Conservation (phyloP, 1,140 invertebrate species). For the Zelostemma sp. region DNA sequence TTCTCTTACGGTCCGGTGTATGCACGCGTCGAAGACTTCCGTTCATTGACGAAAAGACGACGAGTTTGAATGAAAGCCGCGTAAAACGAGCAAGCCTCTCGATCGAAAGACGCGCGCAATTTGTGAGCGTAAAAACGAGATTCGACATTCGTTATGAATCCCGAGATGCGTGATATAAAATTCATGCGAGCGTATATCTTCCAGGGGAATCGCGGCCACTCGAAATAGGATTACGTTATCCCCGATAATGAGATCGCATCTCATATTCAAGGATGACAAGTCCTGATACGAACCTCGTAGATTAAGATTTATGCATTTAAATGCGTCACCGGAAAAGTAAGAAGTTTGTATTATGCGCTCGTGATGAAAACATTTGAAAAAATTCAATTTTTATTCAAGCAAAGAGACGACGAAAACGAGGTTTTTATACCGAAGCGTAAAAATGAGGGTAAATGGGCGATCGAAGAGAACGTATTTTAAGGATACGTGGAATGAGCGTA, state of each 20-base stretch:
- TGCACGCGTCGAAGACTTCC: not conserved
- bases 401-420: too few species aligned
- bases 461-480: not conserved
- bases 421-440: too few species aligned
- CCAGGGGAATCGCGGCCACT: constrained; percentile 31
- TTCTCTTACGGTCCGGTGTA: not conserved
- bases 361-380: not conserved
- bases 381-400: too few species aligned
- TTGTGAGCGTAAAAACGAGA: constrained; percentile 11
- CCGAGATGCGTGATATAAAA: constrained; percentile 46
- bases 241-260: constrained; percentile 51
- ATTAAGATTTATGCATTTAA: constrained; percentile 43
- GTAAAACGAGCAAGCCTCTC: not conserved
- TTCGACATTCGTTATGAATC: constrained; percentile 29
- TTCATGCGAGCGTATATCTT: constrained; percentile 39
- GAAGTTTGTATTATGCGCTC: not conserved
- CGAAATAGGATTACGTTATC: constrained; percentile 55
- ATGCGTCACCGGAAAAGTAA: constrained; percentile 34
- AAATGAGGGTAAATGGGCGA: too few species aligned
- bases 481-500: not conserved
- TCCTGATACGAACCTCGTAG: constrained; percentile 24
- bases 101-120: too few species aligned
- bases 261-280: constrained; percentile 44
- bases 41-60: not conserved
- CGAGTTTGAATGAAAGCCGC: not conserved